These are phyloP conservation scores for Eumerus sabulonum DNA, from an alignment of 2,888 invertebrate species.

Conservation along the genomic window DNA sequence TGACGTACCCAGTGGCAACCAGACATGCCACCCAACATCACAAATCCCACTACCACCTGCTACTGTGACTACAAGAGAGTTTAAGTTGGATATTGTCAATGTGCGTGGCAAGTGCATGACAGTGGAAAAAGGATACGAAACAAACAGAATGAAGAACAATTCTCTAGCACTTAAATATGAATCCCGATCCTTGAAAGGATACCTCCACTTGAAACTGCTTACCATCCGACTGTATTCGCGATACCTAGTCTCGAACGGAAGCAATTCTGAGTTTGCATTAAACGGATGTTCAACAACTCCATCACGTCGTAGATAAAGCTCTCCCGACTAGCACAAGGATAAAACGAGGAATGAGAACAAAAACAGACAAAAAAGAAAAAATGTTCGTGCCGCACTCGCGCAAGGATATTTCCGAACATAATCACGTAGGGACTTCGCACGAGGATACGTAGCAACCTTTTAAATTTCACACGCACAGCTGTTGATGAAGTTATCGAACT, in stretches of 20 bases:
- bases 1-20: slow-evolving; percentile 57
- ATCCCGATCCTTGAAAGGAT: slow-evolving; percentile 53
- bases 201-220: slow-evolving; percentile 20
- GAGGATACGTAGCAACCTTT: slow-evolving; percentile 52
- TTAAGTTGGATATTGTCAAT: too few species aligned
- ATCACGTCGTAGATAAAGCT: too few species aligned
- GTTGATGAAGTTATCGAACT: slow-evolving; percentile 3
- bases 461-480: slow-evolving; percentile 59
- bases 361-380: too few species aligned
- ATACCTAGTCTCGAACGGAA: too few species aligned
- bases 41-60: slow-evolving; percentile 16
- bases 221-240: slow-evolving; percentile 26
- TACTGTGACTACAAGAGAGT: background rate
- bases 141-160: slow-evolving; percentile 42
- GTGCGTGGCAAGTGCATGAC: slow-evolving; percentile 1
- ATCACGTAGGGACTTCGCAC: slow-evolving; percentile 62
- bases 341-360: too few species aligned
- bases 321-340: too few species aligned
- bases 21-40: slow-evolving; percentile 52
- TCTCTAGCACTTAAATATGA: slow-evolving; percentile 60
- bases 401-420: slow-evolving; percentile 55
- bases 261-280: slow-evolving; percentile 10
- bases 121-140: slow-evolving; percentile 24
- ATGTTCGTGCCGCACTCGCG: background rate
- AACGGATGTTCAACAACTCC: slow-evolving; percentile 1